Evolutionary conservation across 2,113 vertebrate genomes (phyloP).

Genomic region (Prinia subflava): DNA sequence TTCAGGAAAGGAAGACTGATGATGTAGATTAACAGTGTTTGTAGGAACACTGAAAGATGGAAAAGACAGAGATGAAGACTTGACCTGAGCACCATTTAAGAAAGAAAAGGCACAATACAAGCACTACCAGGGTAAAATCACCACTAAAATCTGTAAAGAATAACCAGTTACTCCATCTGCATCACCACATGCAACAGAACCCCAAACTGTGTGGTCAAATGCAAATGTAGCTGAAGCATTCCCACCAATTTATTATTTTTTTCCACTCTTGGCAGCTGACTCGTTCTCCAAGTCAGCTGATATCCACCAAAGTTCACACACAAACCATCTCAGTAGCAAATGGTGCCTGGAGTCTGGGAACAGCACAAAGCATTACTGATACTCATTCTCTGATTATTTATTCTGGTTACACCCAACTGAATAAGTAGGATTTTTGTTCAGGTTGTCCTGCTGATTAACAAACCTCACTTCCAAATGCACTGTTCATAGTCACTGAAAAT

Average conservation of each 20-base stretch:
- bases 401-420: not conserved
- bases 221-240: not conserved
- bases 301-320: not conserved
- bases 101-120: not conserved
- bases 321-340: not conserved
- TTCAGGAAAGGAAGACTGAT: not conserved
- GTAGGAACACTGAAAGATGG: not conserved
- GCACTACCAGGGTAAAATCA: not conserved
- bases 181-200: not conserved
- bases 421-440: not conserved
- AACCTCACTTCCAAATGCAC: not conserved
- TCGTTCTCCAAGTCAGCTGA: not conserved
- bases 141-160: not conserved
- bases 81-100: not conserved
- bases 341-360: not conserved
- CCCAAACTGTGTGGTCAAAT: not conserved
- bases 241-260: not conserved
- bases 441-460: not conserved
- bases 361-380: not conserved
- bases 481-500: not conserved
- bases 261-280: not conserved
- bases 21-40: not conserved
- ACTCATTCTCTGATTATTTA: not conserved
- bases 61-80: not conserved
- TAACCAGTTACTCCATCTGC: not conserved